These are phyloP conservation scores for Delia radicum DNA, from an alignment of 1,140 invertebrate genomes.

Conservation along the genomic window DNA sequence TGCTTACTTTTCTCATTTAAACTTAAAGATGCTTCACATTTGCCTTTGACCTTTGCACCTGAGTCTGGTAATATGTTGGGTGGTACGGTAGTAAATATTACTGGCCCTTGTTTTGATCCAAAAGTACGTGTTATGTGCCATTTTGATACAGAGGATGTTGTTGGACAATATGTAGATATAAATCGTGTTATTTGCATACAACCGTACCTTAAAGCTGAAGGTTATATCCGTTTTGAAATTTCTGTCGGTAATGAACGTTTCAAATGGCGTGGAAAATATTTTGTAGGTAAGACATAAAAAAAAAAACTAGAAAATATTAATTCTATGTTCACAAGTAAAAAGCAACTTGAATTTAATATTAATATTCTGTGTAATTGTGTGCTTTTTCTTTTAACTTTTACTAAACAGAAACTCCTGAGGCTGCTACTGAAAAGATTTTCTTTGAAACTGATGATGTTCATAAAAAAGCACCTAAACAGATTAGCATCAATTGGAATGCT, in stretches of 20 bases:
- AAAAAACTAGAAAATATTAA: background rate
- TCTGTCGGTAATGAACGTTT: constrained; percentile 79
- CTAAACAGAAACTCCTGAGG: constrained; percentile 76
- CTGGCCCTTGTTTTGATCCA: constrained; percentile 84
- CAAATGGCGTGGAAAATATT: constrained; percentile 90
- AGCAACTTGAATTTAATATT: too few species aligned
- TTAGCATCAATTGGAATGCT: constrained; percentile 78
- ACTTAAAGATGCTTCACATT: constrained; percentile 69
- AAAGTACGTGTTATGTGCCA: constrained; percentile 75
- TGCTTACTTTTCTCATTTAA: background rate
- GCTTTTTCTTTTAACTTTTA: too few species aligned
- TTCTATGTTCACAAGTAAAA: background rate
- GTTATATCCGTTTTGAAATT: constrained; percentile 86
- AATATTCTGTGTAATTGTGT: too few species aligned
- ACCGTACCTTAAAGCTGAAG: constrained; percentile 84
- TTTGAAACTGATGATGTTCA: constrained; percentile 74
- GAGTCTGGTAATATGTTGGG: constrained; percentile 95
- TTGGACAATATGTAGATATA: constrained; percentile 70
- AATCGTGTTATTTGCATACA: constrained; percentile 89
- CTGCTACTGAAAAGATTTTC: constrained; percentile 79
- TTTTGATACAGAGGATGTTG: constrained; percentile 76
- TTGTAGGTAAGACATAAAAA: constrained; percentile 70
- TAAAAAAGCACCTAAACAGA: constrained; percentile 68
- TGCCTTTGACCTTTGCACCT: constrained; percentile 84
- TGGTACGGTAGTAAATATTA: constrained; percentile 91